Percentiles rank a stretch among this genome's conserved stretches.
Conservation (phyloP, 2,113 vertebrate species). For the Bubo blakistoni region DNA sequence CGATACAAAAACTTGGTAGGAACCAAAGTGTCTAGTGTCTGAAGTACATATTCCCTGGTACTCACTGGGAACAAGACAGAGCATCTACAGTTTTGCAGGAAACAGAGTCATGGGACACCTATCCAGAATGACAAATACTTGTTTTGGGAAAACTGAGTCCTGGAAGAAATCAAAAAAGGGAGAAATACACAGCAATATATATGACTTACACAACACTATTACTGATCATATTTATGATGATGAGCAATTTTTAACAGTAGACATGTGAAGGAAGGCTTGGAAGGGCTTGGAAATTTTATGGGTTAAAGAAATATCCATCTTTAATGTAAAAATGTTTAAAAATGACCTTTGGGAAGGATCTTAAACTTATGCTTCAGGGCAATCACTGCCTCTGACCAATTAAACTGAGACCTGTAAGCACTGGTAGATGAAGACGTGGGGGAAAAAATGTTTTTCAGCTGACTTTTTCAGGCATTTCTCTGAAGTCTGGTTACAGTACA, state of each 20-base stretch:
- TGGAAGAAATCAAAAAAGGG: background rate
- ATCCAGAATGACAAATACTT: background rate
- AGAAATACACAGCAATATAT: background rate
- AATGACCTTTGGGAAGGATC: background rate
- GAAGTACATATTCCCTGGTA: background rate
- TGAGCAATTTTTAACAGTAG: background rate
- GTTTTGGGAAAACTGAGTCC: background rate
- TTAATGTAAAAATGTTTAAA: background rate
- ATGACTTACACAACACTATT: background rate
- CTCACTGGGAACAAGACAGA: background rate
- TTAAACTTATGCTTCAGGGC: background rate
- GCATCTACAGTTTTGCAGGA: background rate
- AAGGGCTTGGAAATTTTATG: background rate
- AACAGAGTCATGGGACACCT: background rate
- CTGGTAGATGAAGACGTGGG: background rate
- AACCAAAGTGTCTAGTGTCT: background rate
- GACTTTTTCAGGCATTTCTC: background rate
- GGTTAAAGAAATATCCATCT: background rate
- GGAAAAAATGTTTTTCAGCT: background rate
- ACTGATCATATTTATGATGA: background rate
- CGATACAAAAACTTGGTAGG: background rate
- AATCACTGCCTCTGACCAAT: background rate
- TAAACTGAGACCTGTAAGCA: background rate
- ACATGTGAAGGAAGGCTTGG: background rate
- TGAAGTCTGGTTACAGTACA: background rate